Evolutionary conservation across 2,113 vertebrate species (phyloP).

Genomic region (Pardalotus punctatus): DNA sequence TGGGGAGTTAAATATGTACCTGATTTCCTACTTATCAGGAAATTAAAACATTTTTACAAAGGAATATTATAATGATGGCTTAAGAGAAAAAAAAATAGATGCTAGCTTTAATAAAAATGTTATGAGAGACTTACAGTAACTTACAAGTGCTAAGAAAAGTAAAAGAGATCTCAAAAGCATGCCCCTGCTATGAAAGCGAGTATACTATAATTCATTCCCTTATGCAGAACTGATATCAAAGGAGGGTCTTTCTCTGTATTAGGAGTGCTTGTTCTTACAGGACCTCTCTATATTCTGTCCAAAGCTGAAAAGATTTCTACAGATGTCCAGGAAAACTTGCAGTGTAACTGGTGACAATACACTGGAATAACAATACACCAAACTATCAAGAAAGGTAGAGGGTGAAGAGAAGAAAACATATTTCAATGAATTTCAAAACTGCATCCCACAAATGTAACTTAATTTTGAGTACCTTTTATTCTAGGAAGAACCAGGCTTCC

Average conservation of each 20-base stretch:
- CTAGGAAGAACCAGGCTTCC: neutral
- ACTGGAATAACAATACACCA: neutral
- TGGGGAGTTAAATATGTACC: neutral
- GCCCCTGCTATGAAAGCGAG: neutral
- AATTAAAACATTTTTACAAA: neutral
- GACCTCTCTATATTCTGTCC: neutral
- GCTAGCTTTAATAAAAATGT: neutral
- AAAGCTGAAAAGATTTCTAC: neutral
- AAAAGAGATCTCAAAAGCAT: neutral
- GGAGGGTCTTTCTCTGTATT: neutral
- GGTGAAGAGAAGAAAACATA: neutral
- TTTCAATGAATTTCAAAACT: neutral
- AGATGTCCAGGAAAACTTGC: neutral
- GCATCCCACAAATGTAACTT: neutral
- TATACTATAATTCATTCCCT: neutral
- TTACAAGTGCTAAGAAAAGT: neutral
- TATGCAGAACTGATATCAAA: neutral
- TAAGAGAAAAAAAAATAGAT: neutral
- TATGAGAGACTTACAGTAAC: neutral
- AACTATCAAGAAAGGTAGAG: neutral
- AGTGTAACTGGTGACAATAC: neutral
- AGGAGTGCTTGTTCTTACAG: neutral
- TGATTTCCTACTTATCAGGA: neutral
- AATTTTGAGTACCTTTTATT: neutral
- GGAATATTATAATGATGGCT: neutral